Evolutionary conservation across 2,113 vertebrate genomes (phyloP).

Genomic region (Recurvirostra avosetta): DNA sequence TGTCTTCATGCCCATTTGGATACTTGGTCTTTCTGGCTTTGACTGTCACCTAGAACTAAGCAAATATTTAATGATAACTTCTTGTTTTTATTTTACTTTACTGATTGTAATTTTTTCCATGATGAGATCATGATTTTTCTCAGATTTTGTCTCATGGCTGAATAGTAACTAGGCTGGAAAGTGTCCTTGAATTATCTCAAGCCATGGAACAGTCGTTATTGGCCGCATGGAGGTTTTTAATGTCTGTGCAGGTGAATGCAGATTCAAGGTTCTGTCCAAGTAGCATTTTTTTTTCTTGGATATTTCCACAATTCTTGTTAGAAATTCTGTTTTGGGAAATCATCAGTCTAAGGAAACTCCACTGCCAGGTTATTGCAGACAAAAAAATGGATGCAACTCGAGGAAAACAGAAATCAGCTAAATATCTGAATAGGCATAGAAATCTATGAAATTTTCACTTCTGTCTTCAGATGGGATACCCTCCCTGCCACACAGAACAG

Average conservation of each 20-base stretch:
- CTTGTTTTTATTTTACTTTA: not conserved
- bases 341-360: not conserved
- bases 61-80: not conserved
- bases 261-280: not conserved
- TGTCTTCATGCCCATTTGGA: not conserved
- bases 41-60: not conserved
- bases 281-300: not conserved
- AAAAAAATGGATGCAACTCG: not conserved
- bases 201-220: not conserved
- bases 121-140: not conserved
- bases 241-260: not conserved
- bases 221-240: not conserved
- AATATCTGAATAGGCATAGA: not conserved
- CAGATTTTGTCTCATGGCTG: not conserved
- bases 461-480: not conserved
- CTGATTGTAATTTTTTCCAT: not conserved
- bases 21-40: not conserved
- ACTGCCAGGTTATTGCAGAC: not conserved
- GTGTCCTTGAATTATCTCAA: not conserved
- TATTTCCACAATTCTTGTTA: not conserved
- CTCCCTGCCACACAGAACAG: not conserved
- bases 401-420: not conserved
- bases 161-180: not conserved
- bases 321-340: not conserved
- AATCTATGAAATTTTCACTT: not conserved